phyloP scores from a whole-genome alignment of 2,797 vertebrate species.

The Platalea minor region DNA sequence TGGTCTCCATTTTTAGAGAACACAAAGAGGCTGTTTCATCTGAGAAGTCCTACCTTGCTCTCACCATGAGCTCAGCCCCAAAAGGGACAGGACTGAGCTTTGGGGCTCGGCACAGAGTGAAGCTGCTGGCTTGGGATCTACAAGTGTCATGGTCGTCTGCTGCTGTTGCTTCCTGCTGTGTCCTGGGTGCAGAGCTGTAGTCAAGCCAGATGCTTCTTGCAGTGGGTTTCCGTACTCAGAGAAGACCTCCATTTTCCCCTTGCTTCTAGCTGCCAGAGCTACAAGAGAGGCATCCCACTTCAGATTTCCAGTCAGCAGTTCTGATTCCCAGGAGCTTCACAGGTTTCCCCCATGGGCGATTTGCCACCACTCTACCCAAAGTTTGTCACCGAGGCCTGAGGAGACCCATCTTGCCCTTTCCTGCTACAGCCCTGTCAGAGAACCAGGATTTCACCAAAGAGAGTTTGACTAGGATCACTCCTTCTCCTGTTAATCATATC shows the following conservation, averaged over 20 bases:
- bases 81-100: not conserved
- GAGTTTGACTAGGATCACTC: not conserved
- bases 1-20: not conserved
- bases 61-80: not conserved
- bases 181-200: not conserved
- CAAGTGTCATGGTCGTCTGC: accelerated
- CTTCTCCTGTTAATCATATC: not conserved
- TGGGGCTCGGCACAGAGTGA: not conserved
- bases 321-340: not conserved
- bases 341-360: not conserved
- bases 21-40: not conserved
- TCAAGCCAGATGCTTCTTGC: accelerated
- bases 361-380: not conserved
- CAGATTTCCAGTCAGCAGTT: not conserved
- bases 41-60: not conserved
- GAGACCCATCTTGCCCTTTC: not conserved
- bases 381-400: not conserved
- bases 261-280: not conserved
- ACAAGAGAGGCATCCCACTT: not conserved
- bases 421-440: not conserved
- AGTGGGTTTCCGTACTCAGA: not conserved
- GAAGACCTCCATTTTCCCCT: not conserved
- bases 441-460: not conserved
- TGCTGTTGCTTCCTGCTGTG: not conserved
- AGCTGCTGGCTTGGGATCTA: not conserved